phyloP scores from a whole-genome alignment of 2,113 vertebrate species.

The Austrofundulus limnaeus region DNA sequence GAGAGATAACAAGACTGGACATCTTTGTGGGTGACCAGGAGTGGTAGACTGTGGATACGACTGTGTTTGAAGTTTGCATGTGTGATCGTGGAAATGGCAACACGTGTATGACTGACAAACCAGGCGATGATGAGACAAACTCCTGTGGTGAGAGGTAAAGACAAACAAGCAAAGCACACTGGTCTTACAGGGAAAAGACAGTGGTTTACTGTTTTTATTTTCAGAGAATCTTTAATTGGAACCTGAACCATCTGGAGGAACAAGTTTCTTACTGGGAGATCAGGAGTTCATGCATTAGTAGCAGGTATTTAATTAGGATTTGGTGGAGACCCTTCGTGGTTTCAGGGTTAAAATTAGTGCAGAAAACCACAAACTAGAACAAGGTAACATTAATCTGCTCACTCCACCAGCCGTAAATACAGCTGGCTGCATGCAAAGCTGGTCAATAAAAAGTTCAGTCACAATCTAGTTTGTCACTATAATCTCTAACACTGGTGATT shows the following conservation, averaged over 20 bases:
- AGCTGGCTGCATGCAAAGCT: background rate
- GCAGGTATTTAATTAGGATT: background rate
- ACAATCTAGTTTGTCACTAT: background rate
- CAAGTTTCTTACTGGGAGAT: background rate
- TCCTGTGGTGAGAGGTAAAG: slow-evolving; percentile 10
- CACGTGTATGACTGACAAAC: background rate
- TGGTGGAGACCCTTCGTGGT: background rate
- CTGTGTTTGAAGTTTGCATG: slow-evolving; percentile 40
- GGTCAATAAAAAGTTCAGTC: background rate
- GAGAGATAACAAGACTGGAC: slow-evolving; percentile 54
- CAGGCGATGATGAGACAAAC: background rate
- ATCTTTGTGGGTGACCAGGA: slow-evolving; percentile 26
- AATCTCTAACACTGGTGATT: background rate
- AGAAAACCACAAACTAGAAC: too few relatives aligned
- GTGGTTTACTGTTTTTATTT: background rate
- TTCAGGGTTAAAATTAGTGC: background rate
- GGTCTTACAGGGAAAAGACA: slow-evolving; percentile 9
- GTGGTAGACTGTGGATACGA: slow-evolving; percentile 24
- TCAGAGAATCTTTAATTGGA: slow-evolving; percentile 2
- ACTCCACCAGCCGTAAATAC: background rate
- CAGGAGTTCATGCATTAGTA: background rate
- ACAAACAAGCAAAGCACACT: slow-evolving; percentile 15
- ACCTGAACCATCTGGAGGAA: slow-evolving; percentile 7
- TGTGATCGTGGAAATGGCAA: slow-evolving; percentile 13
- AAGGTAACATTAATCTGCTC: background rate